Evolutionary conservation across 64 coral and sea anemone genomes (phyloP).

Genomic region (Montipora capricornis): DNA sequence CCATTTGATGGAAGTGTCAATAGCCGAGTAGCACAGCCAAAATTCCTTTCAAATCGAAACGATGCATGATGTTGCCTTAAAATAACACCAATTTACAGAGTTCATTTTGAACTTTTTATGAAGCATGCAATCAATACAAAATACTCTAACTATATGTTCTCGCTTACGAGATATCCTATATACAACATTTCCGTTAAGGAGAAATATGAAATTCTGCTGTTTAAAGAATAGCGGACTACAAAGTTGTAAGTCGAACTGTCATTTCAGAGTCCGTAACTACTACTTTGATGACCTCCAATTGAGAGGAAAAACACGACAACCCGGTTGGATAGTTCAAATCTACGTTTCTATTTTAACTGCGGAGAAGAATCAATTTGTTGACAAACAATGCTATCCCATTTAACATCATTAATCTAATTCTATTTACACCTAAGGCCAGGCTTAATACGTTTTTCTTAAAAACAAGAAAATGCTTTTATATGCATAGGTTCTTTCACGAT

Average conservation of each 20-base stretch:
- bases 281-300: slow-evolving; percentile 36
- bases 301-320: slow-evolving; percentile 44
- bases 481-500: background rate
- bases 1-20: slow-evolving; percentile 55
- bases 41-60: slow-evolving; percentile 48
- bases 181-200: slow-evolving; percentile 44
- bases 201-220: slow-evolving; percentile 25
- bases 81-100: slow-evolving; percentile 24
- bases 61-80: background rate
- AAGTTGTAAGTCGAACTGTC: slow-evolving; percentile 23
- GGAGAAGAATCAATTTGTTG: slow-evolving; percentile 54
- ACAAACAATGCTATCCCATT: slow-evolving; percentile 54
- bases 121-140: slow-evolving; percentile 29
- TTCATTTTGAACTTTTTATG: background rate
- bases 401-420: slow-evolving; percentile 52
- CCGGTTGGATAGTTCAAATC: slow-evolving; percentile 31
- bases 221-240: background rate
- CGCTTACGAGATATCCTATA: slow-evolving; percentile 40
- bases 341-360: slow-evolving; percentile 33
- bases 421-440: slow-evolving; percentile 48
- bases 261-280: background rate
- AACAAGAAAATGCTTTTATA: background rate
- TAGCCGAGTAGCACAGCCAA: slow-evolving; percentile 20
- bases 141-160: background rate
- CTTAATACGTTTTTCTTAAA: slow-evolving; percentile 31